Conservation (phyloP, 2,888 invertebrate genomes). For the Latrodectus elegans region DNA sequence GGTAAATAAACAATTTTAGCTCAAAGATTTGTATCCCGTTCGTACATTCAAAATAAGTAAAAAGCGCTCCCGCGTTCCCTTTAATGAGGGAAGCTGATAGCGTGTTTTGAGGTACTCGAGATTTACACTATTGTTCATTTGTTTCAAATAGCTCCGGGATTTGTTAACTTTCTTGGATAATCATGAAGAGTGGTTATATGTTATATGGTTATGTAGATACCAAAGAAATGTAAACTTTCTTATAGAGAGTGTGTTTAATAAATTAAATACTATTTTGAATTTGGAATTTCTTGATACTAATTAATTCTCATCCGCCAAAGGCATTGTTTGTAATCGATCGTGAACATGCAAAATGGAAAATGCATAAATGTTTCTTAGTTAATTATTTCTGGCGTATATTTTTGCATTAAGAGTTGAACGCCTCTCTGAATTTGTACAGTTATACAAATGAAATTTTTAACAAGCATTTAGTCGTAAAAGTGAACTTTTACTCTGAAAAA, state of each 20-base stretch:
- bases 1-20: constrained; percentile 38
- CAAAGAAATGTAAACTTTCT: background rate
- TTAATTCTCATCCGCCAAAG: too few relatives aligned
- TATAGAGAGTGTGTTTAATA: background rate
- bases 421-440: too few relatives aligned
- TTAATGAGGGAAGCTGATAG: constrained; percentile 32
- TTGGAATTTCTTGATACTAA: background rate
- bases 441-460: too few relatives aligned
- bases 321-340: too few relatives aligned
- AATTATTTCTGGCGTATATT: too few relatives aligned
- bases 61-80: constrained; percentile 5
- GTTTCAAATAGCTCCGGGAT: constrained; percentile 11
- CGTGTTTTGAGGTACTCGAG: constrained; percentile 20
- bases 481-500: too few relatives aligned
- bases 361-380: too few relatives aligned
- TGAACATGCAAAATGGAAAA: too few relatives aligned
- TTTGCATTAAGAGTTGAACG: too few relatives aligned
- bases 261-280: background rate
- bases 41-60: constrained; percentile 43
- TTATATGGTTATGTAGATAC: background rate
- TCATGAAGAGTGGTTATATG: background rate
- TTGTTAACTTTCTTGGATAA: constrained; percentile 15
- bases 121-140: constrained; percentile 23
- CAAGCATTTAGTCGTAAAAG: too few relatives aligned
- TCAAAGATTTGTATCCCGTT: constrained; percentile 34